Percentiles rank a stretch among this genome's conserved stretches.
Evolutionary conservation across 2,113 vertebrate species (phyloP).

Genomic region (Esox niger): DNA sequence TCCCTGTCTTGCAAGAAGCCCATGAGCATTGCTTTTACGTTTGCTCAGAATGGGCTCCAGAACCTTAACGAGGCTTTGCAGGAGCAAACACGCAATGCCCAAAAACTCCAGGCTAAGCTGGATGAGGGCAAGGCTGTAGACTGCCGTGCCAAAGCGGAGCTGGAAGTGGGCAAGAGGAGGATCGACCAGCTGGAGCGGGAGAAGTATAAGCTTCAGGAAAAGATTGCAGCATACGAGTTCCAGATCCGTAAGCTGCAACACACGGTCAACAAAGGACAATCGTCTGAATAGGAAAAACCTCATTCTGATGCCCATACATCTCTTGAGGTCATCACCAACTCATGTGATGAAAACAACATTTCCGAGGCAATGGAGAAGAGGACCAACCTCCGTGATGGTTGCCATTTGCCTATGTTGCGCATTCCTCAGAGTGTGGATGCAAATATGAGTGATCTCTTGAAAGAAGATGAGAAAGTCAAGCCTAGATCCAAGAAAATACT

Average conservation of each 20-base stretch:
- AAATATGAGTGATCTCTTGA: not conserved
- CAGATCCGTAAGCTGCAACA: constrained; percentile 1
- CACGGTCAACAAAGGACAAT: not conserved
- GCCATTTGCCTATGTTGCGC: constrained; percentile 7
- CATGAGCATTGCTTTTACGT: constrained; percentile 20
- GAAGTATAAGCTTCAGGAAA: not conserved
- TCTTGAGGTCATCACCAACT: not conserved
- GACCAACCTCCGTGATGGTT: not conserved
- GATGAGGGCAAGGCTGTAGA: not conserved
- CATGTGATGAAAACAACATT: not conserved
- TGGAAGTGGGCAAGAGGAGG: not conserved
- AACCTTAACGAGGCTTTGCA: constrained; percentile 18
- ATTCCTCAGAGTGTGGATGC: not conserved
- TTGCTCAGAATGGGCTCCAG: constrained; percentile 9
- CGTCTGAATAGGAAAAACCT: not conserved
- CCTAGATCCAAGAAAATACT: not conserved
- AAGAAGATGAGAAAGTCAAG: not conserved
- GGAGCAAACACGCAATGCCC: not conserved
- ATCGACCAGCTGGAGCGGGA: not conserved
- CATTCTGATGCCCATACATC: not conserved
- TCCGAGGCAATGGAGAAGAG: constrained; percentile 10
- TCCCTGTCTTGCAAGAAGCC: constrained; percentile 23
- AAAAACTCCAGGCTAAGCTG: not conserved
- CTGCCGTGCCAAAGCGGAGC: not conserved
- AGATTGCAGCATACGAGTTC: constrained; percentile 2